phyloP scores from a whole-genome alignment of 2,113 vertebrate genomes.

The Channa argus region DNA sequence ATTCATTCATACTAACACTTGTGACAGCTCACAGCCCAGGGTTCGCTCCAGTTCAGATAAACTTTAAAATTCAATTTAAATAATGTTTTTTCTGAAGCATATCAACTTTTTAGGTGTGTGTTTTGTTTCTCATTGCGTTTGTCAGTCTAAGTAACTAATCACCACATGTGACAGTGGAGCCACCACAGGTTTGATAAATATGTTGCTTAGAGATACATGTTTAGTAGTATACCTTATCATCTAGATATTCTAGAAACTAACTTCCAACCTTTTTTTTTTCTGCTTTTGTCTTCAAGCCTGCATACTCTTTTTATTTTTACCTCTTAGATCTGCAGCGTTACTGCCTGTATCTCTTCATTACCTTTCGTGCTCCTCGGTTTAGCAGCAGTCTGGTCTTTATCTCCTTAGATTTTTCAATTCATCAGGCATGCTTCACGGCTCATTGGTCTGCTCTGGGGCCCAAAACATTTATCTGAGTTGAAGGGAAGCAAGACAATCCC shows the following conservation, averaged over 20 bases:
- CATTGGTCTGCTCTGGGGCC: constrained; percentile 52
- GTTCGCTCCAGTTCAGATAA: too few species aligned
- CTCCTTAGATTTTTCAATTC: constrained; percentile 72
- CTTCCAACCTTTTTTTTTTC: background rate
- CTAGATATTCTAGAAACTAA: background rate
- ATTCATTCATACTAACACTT: too few species aligned
- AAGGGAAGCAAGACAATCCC: constrained; percentile 61
- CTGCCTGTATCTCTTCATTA: constrained; percentile 55
- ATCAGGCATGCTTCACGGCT: constrained; percentile 66
- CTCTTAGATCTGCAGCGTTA: constrained; percentile 15
- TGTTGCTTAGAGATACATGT: too few species aligned
- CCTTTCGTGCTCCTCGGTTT: constrained; percentile 46
- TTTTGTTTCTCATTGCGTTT: too few species aligned
- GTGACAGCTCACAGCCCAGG: too few species aligned
- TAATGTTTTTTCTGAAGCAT: too few species aligned
- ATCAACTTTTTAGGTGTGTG: too few species aligned
- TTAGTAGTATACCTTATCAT: too few species aligned
- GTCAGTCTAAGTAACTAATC: too few species aligned
- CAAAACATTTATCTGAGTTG: constrained; percentile 66
- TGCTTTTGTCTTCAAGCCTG: background rate
- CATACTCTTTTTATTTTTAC: constrained; percentile 6
- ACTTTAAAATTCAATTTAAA: too few species aligned
- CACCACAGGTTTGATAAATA: too few species aligned
- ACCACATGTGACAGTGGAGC: too few species aligned
- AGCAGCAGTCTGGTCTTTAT: constrained; percentile 51